Conservation (phyloP, 2,113 vertebrate species). For the Antechinus stuartii region DNA sequence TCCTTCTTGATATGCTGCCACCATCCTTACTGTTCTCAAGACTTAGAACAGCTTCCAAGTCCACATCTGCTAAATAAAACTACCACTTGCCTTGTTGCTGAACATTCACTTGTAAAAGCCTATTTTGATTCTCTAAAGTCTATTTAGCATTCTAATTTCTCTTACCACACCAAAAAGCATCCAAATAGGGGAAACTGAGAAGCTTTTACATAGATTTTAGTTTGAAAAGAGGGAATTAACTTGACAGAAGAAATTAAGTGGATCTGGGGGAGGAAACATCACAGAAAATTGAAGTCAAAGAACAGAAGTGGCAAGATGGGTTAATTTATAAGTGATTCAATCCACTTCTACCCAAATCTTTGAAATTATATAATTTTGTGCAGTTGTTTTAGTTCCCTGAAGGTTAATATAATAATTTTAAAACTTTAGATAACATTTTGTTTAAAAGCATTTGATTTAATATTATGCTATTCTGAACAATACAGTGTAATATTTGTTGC, state of each 20-base stretch:
- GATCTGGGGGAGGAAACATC: background rate
- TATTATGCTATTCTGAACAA: background rate
- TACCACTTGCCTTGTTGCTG: background rate
- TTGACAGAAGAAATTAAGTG: background rate
- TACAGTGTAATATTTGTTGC: constrained; percentile 15
- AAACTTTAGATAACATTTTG: background rate
- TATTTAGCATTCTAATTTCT: background rate
- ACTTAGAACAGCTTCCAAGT: constrained; percentile 44
- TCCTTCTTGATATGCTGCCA: constrained; percentile 31
- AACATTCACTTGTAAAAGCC: constrained; percentile 6
- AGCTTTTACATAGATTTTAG: background rate
- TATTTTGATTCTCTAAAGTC: constrained; percentile 3
- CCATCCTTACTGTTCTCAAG: constrained; percentile 48
- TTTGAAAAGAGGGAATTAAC: background rate
- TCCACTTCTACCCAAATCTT: background rate
- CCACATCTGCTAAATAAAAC: background rate
- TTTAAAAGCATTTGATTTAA: background rate
- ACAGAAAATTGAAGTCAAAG: background rate
- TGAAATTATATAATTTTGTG: background rate
- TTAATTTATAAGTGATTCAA: background rate
- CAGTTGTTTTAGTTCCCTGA: background rate
- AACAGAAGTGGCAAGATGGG: background rate
- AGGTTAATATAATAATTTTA: constrained; percentile 22
- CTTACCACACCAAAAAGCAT: background rate
- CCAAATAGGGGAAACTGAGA: background rate